Conservation (phyloP, 2,888 invertebrate genomes). For the Apantesis nais region DNA sequence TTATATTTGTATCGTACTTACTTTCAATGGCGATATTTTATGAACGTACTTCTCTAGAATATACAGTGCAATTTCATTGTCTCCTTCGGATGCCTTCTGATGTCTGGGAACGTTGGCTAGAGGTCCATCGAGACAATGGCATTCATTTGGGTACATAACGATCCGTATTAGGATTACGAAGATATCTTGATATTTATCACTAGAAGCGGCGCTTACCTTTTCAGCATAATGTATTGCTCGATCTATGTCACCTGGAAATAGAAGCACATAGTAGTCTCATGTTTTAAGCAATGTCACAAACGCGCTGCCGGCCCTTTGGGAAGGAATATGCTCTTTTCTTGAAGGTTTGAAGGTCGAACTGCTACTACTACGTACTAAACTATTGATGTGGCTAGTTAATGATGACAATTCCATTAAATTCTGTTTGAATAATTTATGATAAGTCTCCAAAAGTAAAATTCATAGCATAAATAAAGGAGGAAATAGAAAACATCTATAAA, state of each 20-base stretch:
- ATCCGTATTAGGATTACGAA: constrained; percentile 87
- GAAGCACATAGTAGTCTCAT: neutral
- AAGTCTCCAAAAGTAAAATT: neutral
- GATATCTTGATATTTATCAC: constrained; percentile 79
- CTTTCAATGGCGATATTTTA: constrained; percentile 93
- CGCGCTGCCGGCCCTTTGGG: too few species aligned
- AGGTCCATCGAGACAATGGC: constrained; percentile 69
- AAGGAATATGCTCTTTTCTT: too few species aligned
- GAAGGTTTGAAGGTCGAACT: too few species aligned
- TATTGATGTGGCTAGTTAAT: neutral
- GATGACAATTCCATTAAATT: neutral
- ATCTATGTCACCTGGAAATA: constrained; percentile 87
- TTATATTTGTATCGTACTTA: constrained; percentile 53
- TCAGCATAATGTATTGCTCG: constrained; percentile 95
- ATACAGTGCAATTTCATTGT: constrained; percentile 91
- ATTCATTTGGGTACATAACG: constrained; percentile 71
- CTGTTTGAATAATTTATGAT: neutral
- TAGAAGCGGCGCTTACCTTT: constrained; percentile 84
- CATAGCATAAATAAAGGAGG: too few species aligned
- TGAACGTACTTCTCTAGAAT: constrained; percentile 94
- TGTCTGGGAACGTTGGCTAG: constrained; percentile 80
- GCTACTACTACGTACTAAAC: neutral
- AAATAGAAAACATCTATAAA: too few species aligned
- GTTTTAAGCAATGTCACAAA: too few species aligned
- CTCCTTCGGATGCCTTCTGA: constrained; percentile 88